phyloP scores from a whole-genome alignment of 2,888 invertebrate species.

The Bellardia bayeri region DNA sequence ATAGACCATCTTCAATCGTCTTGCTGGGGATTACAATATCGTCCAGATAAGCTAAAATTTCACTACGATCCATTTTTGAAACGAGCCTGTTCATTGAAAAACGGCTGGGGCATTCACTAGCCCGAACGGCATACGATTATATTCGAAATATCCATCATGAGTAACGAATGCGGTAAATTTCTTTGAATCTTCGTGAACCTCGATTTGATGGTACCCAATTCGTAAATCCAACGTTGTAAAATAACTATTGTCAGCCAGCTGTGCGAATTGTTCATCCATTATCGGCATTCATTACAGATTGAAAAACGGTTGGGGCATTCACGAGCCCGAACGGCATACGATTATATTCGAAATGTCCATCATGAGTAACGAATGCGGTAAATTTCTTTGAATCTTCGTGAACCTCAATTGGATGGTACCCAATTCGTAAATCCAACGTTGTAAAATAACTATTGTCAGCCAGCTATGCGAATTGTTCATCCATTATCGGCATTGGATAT shows the following conservation, averaged over 20 bases:
- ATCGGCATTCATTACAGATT: slow-evolving; percentile 61
- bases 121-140: too few relatives aligned
- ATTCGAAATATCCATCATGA: slow-evolving; percentile 45
- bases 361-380: slow-evolving; percentile 64
- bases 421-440: slow-evolving; percentile 59
- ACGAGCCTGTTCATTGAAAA: slow-evolving; percentile 24
- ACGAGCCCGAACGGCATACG: too few relatives aligned
- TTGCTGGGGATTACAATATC: slow-evolving; percentile 36
- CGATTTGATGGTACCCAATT: too few relatives aligned
- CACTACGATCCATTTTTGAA: background rate
- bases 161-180: too few relatives aligned
- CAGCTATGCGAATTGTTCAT: slow-evolving; percentile 54
- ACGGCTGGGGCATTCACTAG: too few relatives aligned
- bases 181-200: too few relatives aligned
- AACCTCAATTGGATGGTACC: slow-evolving; percentile 68
- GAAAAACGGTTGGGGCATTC: too few relatives aligned
- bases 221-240: too few relatives aligned
- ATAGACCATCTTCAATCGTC: slow-evolving; percentile 21
- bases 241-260: too few relatives aligned
- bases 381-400: slow-evolving; percentile 44
- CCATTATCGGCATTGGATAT: slow-evolving; percentile 62
- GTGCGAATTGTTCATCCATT: slow-evolving; percentile 31
- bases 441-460: slow-evolving; percentile 34
- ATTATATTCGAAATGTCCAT: too few relatives aligned
- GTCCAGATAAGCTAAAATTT: slow-evolving; percentile 21